Base-by-base conservation (phyloP, 2,113 vertebrate species). In the Epinephelus lanceolatus region DNA sequence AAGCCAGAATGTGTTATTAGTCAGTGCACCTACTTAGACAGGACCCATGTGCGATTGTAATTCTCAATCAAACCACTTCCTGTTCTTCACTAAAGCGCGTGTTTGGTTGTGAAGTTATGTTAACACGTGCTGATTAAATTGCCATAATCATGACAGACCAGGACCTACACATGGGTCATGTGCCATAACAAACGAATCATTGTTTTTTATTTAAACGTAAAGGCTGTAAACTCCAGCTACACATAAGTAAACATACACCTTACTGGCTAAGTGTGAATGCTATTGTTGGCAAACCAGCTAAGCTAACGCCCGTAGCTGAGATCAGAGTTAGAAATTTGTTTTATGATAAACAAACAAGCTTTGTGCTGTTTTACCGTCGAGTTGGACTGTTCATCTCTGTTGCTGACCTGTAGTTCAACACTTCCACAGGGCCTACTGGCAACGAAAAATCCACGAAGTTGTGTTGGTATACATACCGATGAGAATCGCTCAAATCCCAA, bases 101-200 rank as follows among this genome's bases (percentile, higher is more conserved):
- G 83, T 85, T 85, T 80, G 60, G 53, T 57, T 55, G 70, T 80
- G 74, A 70, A 75, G 40, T 86, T 80, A 45, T 53, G 60, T 84
- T 60, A 83, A 85, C 92, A 93, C 90, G 87, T 93, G 90, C 60
- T 76, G 72, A 63, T 52, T 60, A 57, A 75, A 71, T 42, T 45
- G 37, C 52, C 33, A 49, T 53, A 15, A 71, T 25, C 47, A 27
- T 62, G 63, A 67, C 55, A 80, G 15, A 76, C 33, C 15, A 15
- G 10, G 8, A 72, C 7, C 55, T 9, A 66, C 15, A 59, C 1
- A 51, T 17, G 40, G 15, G 6, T 14, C 12, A 14, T 47, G 49
- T 45, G 5, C 3, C 10, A 6, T 21, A 53, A 79, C 4, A 25
- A n/a, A 53, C 7, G 0, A n/a, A 78, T 66, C 42, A 47, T 1